A percentile compares a stretch with the other conserved stretches of the same genome.
Conservation (phyloP, 1,140 invertebrate species). For the Vanessa atalanta region DNA sequence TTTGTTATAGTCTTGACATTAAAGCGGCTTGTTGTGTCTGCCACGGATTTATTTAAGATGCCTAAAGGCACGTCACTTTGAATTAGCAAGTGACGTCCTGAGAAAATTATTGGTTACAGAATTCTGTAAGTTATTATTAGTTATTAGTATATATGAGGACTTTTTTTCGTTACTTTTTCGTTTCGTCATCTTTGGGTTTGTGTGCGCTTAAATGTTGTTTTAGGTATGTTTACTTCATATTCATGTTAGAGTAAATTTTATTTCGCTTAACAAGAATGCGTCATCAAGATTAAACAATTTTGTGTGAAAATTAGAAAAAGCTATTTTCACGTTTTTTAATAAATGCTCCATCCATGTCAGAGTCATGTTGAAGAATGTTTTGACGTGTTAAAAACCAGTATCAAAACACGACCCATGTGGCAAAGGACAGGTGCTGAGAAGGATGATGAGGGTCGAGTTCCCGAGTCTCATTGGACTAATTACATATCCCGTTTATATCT, state of each 20-base stretch:
- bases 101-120: constrained; percentile 35
- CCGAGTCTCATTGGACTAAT: constrained; percentile 38
- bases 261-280: not conserved
- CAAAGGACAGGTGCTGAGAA: constrained; percentile 45
- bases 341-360: constrained; percentile 30
- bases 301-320: not conserved
- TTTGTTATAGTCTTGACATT: constrained; percentile 60
- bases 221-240: not conserved
- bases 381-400: constrained; percentile 43
- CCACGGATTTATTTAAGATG: constrained; percentile 61
- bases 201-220: not conserved
- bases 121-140: constrained; percentile 4
- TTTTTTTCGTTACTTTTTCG: too few species aligned
- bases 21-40: constrained; percentile 47
- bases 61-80: constrained; percentile 42
- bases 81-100: constrained; percentile 37
- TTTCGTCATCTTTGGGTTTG: too few species aligned
- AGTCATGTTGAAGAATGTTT: constrained; percentile 41
- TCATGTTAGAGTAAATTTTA: not conserved
- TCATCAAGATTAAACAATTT: not conserved
- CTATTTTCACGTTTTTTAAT: constrained; percentile 21
- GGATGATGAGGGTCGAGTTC: constrained; percentile 43
- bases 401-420: constrained; percentile 33
- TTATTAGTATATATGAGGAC: too few species aligned
- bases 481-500: constrained; percentile 32